Percentiles rank a stretch among this genome's conserved stretches.
These are phyloP conservation scores for Adelognathus sp. DNA, from an alignment of 2,888 invertebrate species.

Conservation along the genomic window DNA sequence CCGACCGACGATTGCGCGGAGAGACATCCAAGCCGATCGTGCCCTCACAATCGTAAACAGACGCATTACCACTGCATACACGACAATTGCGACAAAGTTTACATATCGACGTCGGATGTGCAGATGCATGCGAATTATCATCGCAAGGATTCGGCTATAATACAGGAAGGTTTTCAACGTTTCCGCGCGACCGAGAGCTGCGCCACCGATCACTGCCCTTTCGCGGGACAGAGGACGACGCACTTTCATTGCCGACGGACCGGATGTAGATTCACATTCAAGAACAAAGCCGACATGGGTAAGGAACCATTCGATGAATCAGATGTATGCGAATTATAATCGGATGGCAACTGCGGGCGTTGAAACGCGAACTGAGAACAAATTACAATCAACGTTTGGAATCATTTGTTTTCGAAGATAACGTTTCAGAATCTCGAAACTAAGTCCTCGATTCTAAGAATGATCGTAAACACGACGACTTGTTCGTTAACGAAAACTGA, in stretches of 20 bases:
- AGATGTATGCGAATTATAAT: no score
- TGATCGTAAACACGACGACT: neutral
- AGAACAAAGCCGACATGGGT: slow-evolving; percentile 99
- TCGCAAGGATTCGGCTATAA: slow-evolving; percentile 98
- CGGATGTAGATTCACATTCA: slow-evolving; percentile 97
- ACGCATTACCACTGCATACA: slow-evolving; percentile 99
- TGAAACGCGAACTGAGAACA: no score
- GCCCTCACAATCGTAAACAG: slow-evolving; percentile 96
- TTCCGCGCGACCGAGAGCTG: slow-evolving; percentile 98
- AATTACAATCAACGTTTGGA: no score
- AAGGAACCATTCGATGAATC: no score
- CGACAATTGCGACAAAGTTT: slow-evolving; percentile 96
- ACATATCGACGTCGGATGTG: slow-evolving; percentile 99
- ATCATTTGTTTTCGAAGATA: no score
- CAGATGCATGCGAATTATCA: slow-evolving; percentile 99
- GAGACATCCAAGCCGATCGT: slow-evolving; percentile 87
- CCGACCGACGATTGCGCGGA: slow-evolving; percentile 97
- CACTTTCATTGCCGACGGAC: slow-evolving; percentile 97
- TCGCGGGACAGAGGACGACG: slow-evolving; percentile 96
- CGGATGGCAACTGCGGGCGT: no score
- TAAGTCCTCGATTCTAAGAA: no score
- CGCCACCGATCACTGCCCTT: slow-evolving; percentile 94
- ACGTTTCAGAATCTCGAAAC: no score
- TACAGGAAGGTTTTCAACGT: slow-evolving; percentile 98
- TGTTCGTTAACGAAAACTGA: neutral